phyloP scores from a whole-genome alignment of 2,888 invertebrate species.

The Embidobia sp. region DNA sequence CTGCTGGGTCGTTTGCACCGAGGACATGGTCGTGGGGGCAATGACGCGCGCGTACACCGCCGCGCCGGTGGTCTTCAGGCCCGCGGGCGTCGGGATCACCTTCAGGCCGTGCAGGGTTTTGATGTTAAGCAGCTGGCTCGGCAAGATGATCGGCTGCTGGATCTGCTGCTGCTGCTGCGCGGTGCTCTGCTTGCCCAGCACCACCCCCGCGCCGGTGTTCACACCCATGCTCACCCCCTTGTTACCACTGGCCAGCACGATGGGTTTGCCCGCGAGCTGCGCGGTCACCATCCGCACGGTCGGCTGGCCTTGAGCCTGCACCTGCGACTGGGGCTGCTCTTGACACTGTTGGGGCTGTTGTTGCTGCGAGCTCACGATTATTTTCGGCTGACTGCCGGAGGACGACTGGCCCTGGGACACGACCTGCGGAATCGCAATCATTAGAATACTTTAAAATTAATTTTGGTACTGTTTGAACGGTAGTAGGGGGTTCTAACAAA shows the following conservation, averaged over 20 bases:
- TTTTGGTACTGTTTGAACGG: no score
- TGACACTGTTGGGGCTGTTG: constrained; percentile 61
- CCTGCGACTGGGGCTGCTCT: constrained; percentile 64
- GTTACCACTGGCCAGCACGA: constrained; percentile 78
- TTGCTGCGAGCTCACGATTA: constrained; percentile 78
- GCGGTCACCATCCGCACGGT: constrained; percentile 80
- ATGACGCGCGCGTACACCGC: constrained; percentile 80
- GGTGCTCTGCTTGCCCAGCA: constrained; percentile 74
- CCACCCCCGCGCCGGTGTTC: constrained; percentile 73
- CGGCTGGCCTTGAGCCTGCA: constrained; percentile 68
- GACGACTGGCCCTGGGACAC: constrained; percentile 78
- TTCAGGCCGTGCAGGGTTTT: constrained; percentile 79
- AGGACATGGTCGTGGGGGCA: constrained; percentile 77
- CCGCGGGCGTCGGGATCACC: constrained; percentile 79
- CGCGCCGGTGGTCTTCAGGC: constrained; percentile 78
- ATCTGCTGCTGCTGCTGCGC: constrained; percentile 64
- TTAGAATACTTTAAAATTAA: no score
- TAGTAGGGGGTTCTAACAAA: no score
- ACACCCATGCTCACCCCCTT: constrained; percentile 77
- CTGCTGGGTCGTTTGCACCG: constrained; percentile 66
- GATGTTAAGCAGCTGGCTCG: constrained; percentile 79
- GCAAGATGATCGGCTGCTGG: constrained; percentile 78
- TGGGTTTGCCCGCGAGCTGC: constrained; percentile 79
- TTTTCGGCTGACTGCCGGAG: constrained; percentile 73
- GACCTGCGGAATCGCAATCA: constrained; percentile 71